phyloP scores from a whole-genome alignment of 37 sponge, comb jelly and placozoan species.

The Cliona cf. orientalis region DNA sequence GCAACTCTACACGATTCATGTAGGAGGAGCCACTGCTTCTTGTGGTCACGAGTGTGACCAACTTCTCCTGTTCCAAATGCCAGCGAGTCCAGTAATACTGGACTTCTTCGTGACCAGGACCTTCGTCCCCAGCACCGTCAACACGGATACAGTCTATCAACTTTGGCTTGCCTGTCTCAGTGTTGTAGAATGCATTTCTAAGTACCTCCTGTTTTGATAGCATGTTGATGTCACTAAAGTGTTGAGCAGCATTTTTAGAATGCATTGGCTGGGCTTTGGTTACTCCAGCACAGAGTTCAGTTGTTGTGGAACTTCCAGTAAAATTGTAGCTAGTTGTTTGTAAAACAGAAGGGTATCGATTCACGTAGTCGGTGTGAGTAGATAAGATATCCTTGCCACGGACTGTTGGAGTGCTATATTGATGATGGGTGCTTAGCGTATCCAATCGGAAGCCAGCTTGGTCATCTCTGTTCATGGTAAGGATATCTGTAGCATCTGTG shows the following conservation, averaged over 20 bases:
- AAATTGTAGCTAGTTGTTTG: conserved; percentile 58
- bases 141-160: conserved; percentile 29
- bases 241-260: conserved; percentile 17
- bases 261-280: conserved; percentile 14
- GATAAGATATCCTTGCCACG: conserved; percentile 2
- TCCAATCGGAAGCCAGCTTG: conserved; percentile 35
- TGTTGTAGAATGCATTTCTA: neutral
- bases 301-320: conserved; percentile 32
- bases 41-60: conserved; percentile 26
- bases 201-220: neutral
- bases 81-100: conserved; percentile 24
- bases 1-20: conserved; percentile 14
- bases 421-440: conserved; percentile 15
- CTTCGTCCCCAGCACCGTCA: conserved; percentile 33
- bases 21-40: conserved; percentile 38
- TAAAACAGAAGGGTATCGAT: conserved; percentile 17
- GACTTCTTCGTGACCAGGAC: conserved; percentile 30
- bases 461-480: conserved; percentile 45
- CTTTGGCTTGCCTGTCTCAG: neutral
- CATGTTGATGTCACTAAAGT: conserved; percentile 7
- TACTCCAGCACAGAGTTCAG: conserved; percentile 39
- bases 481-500: conserved; percentile 18
- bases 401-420: conserved; percentile 21
- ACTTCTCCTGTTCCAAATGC: neutral
- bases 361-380: conserved; percentile 43